Base-by-base conservation (phyloP, 2,113 vertebrate genomes). In the Piliocolobus tephrosceles region DNA sequence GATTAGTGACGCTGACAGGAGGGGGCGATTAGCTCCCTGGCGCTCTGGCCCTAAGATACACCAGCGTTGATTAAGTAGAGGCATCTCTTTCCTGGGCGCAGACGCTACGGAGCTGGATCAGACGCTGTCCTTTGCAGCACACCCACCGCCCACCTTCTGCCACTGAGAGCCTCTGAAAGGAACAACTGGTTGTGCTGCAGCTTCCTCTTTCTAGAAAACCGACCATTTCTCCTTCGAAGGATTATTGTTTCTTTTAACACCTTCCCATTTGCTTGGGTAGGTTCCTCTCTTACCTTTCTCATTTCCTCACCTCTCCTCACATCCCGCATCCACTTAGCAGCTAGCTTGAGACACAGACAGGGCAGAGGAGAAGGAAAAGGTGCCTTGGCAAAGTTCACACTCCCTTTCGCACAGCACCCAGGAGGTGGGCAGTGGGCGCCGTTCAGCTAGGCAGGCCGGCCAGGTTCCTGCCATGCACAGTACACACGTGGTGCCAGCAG, bases 191-290 rank as follows among this genome's bases (percentile, higher is more conserved):
- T 3, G 85, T 83, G 30, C 22, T 3, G 57, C 50, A 18, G 96
- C 35, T 90, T 87, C 43, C 84, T 93, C 95, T 96, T 96, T 97
- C 96, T 82, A 97, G 94, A 95, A 96, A 94, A 32, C 57, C 10
- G 1, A 43, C 89, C 13, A 0, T 64, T 97, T 88, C 90, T 93
- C 94, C 93, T 84, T 96, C 30, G 10, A 68, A 40, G 88, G 81
- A 97, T 97, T 80, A 55, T 70, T 45, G 47, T 30, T 97, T 90
- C 73, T 95, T 90, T 97, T 43, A 91, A 95, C 45, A 95, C 91
- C 94, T 96, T 95, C 50, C 73, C n/a, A 94, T 95, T n/a, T 76
- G 57, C 95, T 50, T 66, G 79, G 22, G 76, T 94, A 23, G 76
- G 91, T 68, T 98, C n/a, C n/a, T 81, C 82, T 64, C 78, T 91